Evolutionary conservation across 1,140 invertebrate species (phyloP).

Genomic region (Plutomurus gul): DNA sequence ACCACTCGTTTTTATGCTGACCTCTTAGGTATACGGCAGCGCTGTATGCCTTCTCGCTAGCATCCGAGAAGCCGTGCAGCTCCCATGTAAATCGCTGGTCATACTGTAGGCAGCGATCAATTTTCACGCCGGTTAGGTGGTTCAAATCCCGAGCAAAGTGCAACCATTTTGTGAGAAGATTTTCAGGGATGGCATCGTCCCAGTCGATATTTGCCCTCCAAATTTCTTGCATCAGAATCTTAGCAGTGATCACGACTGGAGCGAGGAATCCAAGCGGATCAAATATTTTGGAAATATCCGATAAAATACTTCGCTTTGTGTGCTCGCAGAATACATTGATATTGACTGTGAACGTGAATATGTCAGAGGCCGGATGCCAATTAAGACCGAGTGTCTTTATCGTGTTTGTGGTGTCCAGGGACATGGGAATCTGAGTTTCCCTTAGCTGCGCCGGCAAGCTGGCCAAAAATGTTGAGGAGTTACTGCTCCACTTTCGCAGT

Average conservation of each 20-base stretch:
- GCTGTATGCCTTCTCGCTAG: not conserved
- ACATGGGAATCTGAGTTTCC: not conserved
- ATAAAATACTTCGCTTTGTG: not conserved
- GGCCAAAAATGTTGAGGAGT: not conserved
- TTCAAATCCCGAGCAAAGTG: too few species aligned
- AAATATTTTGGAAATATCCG: slow-evolving; percentile 15
- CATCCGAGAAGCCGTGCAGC: not conserved
- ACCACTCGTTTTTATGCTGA: not conserved
- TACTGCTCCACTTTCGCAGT: not conserved
- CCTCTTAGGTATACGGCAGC: not conserved
- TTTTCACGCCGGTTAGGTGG: too few species aligned
- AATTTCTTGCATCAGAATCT: slow-evolving; percentile 44
- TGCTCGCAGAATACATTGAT: not conserved
- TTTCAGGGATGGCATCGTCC: slow-evolving; percentile 34
- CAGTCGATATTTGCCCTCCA: slow-evolving; percentile 35
- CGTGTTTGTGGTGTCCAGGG: not conserved
- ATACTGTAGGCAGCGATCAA: not conserved
- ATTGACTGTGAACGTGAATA: not conserved
- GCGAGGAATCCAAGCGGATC: slow-evolving; percentile 42
- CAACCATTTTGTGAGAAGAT: slow-evolving; percentile 17
- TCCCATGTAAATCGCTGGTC: not conserved
- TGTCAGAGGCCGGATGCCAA: not conserved
- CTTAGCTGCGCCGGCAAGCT: too few species aligned
- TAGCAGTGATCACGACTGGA: slow-evolving; percentile 28
- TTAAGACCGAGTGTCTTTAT: not conserved